These are phyloP conservation scores for Latrodectus geometricus DNA, from an alignment of 1,140 invertebrate species.

Conservation along the genomic window DNA sequence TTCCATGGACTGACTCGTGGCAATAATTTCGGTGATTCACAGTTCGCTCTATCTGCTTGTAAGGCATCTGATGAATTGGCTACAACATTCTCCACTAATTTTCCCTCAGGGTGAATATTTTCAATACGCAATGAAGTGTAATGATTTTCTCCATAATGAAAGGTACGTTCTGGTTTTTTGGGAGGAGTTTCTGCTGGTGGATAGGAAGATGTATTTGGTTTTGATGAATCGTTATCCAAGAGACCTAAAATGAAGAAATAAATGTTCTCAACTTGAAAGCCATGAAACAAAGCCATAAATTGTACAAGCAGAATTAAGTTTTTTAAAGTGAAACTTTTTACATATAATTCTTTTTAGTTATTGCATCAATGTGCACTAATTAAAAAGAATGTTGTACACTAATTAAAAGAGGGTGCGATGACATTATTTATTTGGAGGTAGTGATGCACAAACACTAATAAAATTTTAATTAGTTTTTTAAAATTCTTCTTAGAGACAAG, in stretches of 20 bases:
- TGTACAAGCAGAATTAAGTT: background rate
- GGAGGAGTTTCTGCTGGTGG: conserved; percentile 5
- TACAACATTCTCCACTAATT: no score
- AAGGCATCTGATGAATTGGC: background rate
- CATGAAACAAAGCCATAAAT: background rate
- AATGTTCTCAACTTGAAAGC: no score
- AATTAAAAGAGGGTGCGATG: no score
- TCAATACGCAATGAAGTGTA: no score
- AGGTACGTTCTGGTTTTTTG: conserved; percentile 24
- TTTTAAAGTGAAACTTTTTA: background rate
- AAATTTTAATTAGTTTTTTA: no score
- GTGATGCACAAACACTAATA: no score
- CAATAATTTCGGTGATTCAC: conserved; percentile 4
- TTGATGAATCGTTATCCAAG: background rate
- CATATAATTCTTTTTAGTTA: no score
- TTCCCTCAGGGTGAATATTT: no score
- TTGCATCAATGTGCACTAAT: no score
- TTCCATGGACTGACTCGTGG: conserved; percentile 56
- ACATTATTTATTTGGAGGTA: no score
- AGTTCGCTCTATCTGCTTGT: background rate
- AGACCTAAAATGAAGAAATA: conserved; percentile 33
- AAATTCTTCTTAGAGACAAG: no score
- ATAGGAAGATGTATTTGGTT: background rate
- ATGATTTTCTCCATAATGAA: conserved; percentile 15
- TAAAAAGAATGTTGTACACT: no score